These are phyloP conservation scores for Plebejus anna DNA, from an alignment of 2,888 invertebrate species.

Conservation along the genomic window DNA sequence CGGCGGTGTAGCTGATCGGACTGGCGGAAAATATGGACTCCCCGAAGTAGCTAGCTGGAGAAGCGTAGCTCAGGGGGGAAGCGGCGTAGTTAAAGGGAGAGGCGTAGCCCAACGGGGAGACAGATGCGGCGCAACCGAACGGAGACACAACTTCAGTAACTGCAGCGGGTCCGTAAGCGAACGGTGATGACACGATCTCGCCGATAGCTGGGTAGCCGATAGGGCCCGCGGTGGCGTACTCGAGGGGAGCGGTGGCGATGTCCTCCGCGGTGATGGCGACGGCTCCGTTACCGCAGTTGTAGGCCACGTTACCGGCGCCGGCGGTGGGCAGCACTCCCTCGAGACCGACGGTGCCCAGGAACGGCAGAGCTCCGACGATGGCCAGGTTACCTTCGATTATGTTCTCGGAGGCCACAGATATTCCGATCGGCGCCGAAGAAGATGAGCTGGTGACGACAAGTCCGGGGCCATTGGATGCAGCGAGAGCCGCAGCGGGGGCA, in stretches of 20 bases:
- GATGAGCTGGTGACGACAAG: constrained; percentile 43
- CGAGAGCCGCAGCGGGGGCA: constrained; percentile 6
- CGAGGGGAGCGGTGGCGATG: constrained; percentile 14
- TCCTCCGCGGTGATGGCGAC: constrained; percentile 29
- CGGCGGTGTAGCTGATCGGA: constrained; percentile 36
- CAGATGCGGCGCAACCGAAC: neutral
- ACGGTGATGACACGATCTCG: constrained; percentile 35
- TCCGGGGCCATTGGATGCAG: constrained; percentile 34
- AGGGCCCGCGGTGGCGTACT: constrained; percentile 4
- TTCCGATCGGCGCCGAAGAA: constrained; percentile 37
- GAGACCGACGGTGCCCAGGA: constrained; percentile 42
- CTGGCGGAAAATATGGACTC: neutral
- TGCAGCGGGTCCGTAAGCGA: constrained; percentile 32
- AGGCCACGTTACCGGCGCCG: constrained; percentile 41
- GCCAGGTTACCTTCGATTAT: constrained; percentile 41
- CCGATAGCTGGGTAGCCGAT: neutral
- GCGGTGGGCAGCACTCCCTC: constrained; percentile 39
- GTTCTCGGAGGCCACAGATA: constrained; percentile 43
- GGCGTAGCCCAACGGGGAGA: neutral
- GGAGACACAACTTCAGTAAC: neutral
- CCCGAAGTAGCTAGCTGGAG: neutral
- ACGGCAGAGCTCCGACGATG: constrained; percentile 40
- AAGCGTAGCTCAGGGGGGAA: neutral
- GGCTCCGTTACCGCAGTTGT: constrained; percentile 37
- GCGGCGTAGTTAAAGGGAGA: neutral